A percentile compares a stretch with the other conserved stretches of the same genome.
These are phyloP conservation scores for Pangasianodon gigas DNA, from an alignment of 2,113 vertebrate genomes.

Conservation along the genomic window DNA sequence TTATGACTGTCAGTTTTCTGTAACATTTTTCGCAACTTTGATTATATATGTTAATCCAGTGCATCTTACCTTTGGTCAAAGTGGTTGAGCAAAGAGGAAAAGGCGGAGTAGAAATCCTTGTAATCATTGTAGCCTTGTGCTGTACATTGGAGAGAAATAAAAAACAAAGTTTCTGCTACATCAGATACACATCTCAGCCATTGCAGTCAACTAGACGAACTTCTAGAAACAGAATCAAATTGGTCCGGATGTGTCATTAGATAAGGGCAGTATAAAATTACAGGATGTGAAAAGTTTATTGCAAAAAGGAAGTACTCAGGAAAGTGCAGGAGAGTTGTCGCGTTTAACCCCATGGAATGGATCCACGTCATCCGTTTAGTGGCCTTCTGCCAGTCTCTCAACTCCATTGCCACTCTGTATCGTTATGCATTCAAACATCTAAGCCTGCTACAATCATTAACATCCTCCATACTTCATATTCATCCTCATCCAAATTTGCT, in stretches of 20 bases:
- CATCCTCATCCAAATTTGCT: not conserved
- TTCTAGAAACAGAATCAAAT: not conserved
- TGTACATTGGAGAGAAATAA: not conserved
- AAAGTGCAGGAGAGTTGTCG: not conserved
- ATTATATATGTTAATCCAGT: not conserved
- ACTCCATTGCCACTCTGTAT: not conserved
- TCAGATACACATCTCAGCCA: not conserved
- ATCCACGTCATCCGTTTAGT: slow-evolving; percentile 85
- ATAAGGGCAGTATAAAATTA: not conserved
- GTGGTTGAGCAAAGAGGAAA: not conserved
- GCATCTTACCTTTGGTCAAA: not conserved
- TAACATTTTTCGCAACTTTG: no score
- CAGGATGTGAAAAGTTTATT: not conserved
- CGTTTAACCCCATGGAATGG: slow-evolving; percentile 52
- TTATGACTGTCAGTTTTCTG: no score
- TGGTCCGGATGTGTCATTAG: not conserved
- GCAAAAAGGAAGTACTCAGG: not conserved
- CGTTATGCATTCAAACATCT: not conserved
- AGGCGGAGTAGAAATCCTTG: not conserved
- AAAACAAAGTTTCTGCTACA: not conserved
- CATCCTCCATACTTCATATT: not conserved
- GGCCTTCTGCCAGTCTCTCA: slow-evolving; percentile 77
- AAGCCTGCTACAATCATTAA: not conserved
- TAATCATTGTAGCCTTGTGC: not conserved
- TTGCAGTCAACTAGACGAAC: not conserved